Evolutionary conservation across 1,140 invertebrate species (phyloP).

Genomic region (Anthonomus grandis): DNA sequence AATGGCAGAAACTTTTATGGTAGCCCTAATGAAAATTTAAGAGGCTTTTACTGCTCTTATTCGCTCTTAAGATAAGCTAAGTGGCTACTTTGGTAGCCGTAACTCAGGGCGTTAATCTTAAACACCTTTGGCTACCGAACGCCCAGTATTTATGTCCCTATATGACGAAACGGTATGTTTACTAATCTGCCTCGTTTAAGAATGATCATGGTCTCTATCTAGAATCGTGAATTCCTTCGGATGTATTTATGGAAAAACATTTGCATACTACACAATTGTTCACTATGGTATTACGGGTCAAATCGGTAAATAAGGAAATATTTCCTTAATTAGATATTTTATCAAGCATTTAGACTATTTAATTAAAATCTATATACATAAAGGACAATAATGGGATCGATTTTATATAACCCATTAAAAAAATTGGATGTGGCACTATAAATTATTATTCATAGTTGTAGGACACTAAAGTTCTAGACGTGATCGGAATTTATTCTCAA

Average conservation of each 20-base stretch:
- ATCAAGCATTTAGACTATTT: too few relatives aligned
- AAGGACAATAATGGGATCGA: too few relatives aligned
- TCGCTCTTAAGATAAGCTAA: conserved; percentile 25
- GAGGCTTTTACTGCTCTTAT: conserved; percentile 21
- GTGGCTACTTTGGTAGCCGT: conserved; percentile 24
- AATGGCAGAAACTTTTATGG: conserved; percentile 16
- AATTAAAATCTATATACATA: too few relatives aligned
- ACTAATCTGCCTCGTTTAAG: conserved; percentile 15
- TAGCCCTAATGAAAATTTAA: conserved; percentile 24
- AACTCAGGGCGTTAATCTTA: conserved; percentile 29
- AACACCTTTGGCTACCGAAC: conserved; percentile 26
- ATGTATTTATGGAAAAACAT: conserved; percentile 21
- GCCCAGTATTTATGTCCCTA: conserved; percentile 22
- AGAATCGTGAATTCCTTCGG: conserved; percentile 19
- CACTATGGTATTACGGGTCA: conserved; percentile 7
- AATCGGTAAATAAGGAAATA: not conserved
- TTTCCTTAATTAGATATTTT: too few relatives aligned
- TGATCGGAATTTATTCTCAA: too few relatives aligned
- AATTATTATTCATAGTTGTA: too few relatives aligned
- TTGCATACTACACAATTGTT: conserved; percentile 25
- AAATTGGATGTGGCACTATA: too few relatives aligned
- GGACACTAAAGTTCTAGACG: too few relatives aligned
- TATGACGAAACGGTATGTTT: conserved; percentile 18
- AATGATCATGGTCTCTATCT: conserved; percentile 16
- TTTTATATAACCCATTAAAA: too few relatives aligned